Percentiles rank a stretch among this genome's conserved stretches.
These are phyloP conservation scores for Pavo muticus DNA, from an alignment of 2,113 vertebrate genomes.

Conservation along the genomic window DNA sequence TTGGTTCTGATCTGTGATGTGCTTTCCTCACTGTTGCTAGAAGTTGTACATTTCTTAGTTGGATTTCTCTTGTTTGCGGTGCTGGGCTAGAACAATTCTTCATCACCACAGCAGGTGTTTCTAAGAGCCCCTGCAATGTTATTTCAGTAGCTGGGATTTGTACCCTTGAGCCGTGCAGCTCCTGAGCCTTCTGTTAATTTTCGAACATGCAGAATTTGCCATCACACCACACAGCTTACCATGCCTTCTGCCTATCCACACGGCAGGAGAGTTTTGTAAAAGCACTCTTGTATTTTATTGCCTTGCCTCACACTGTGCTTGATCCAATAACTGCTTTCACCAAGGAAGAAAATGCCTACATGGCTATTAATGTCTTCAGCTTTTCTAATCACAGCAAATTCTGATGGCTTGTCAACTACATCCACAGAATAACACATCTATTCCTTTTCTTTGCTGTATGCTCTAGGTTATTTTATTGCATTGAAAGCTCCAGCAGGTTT, in stretches of 20 bases:
- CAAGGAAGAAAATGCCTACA: neutral
- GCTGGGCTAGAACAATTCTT: neutral
- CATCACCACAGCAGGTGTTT: accelerated
- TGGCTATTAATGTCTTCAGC: neutral
- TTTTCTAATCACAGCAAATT: neutral
- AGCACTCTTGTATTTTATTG: neutral
- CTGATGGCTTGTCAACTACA: neutral
- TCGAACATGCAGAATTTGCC: neutral
- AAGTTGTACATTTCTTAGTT: neutral
- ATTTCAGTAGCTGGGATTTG: neutral
- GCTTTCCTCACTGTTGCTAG: neutral
- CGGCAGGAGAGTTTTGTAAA: neutral
- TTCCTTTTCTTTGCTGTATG: neutral
- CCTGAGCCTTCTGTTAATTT: neutral
- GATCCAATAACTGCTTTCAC: neutral
- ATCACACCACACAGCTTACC: neutral
- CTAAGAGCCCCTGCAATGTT: neutral
- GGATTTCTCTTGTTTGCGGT: neutral
- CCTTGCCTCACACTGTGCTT: neutral
- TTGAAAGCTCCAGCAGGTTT: neutral
- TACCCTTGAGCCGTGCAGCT: neutral
- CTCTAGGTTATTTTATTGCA: neutral
- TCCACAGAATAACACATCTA: neutral
- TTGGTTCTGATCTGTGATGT: neutral
- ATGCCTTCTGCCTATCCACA: neutral